Percentiles rank a stretch among this genome's conserved stretches.
These are phyloP conservation scores for Drosophila teissieri DNA, from an alignment of 1,140 invertebrate species.

Conservation along the genomic window DNA sequence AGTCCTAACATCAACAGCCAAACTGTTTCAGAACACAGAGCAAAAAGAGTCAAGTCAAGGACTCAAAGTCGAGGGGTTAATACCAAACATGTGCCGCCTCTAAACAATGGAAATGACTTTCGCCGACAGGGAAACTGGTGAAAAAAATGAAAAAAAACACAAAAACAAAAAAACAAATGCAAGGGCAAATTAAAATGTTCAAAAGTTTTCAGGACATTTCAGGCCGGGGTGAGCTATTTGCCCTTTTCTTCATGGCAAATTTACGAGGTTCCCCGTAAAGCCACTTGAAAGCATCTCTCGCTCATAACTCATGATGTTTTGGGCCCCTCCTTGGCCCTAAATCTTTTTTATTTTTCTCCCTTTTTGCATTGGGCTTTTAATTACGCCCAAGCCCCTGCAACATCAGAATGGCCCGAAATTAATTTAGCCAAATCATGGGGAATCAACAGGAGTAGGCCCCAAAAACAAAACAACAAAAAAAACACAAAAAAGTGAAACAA, in stretches of 20 bases:
- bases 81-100: slow-evolving; percentile 64
- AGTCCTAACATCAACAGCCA: slow-evolving; percentile 77
- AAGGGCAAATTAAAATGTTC: slow-evolving; percentile 45
- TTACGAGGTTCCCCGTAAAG: slow-evolving; percentile 9
- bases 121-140: slow-evolving; percentile 29
- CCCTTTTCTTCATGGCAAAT: slow-evolving; percentile 20
- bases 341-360: slow-evolving; percentile 3
- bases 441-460: slow-evolving; percentile 25
- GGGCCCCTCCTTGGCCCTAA: slow-evolving; percentile 18
- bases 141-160: not conserved
- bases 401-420: slow-evolving; percentile 30
- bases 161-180: not conserved
- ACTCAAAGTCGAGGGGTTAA: slow-evolving; percentile 23
- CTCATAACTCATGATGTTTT: slow-evolving; percentile 47
- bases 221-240: slow-evolving; percentile 6
- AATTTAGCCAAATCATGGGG: slow-evolving; percentile 53
- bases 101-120: slow-evolving; percentile 71
- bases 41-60: slow-evolving; percentile 15
- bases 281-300: slow-evolving; percentile 22
- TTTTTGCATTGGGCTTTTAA: slow-evolving; percentile 47
- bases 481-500: not conserved
- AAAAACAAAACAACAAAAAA: slow-evolving; percentile 17
- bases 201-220: slow-evolving; percentile 30
- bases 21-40: slow-evolving; percentile 6
- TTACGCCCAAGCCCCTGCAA: slow-evolving; percentile 33